phyloP scores from a whole-genome alignment of 2,113 vertebrate genomes.

The Tringa solitaria region DNA sequence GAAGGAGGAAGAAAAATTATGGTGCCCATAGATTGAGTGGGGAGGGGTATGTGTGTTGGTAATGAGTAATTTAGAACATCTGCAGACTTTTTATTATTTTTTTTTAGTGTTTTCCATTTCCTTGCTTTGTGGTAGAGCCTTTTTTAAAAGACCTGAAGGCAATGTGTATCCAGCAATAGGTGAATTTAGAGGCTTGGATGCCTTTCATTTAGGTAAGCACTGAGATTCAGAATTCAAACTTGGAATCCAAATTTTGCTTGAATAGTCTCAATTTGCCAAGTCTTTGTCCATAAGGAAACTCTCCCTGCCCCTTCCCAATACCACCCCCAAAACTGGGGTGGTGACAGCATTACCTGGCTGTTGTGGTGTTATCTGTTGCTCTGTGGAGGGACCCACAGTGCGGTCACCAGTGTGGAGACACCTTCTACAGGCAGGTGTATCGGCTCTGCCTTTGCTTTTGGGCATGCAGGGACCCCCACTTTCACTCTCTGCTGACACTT shows the following conservation, averaged over 20 bases:
- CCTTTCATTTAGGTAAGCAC: neutral
- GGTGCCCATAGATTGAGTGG: constrained; percentile 1
- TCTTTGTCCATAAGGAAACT: neutral
- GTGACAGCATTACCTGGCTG: rapidly evolving
- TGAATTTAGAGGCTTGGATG: neutral
- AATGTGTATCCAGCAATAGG: neutral
- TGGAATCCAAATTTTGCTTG: neutral
- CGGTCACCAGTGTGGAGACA: neutral
- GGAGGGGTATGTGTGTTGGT: neutral
- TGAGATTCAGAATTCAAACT: neutral
- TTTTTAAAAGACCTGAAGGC: neutral
- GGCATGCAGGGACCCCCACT: neutral
- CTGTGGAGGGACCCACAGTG: neutral
- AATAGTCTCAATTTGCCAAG: neutral
- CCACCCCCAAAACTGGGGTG: neutral
- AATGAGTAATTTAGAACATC: constrained; percentile 50
- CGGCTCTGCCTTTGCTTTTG: neutral
- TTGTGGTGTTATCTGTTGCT: neutral
- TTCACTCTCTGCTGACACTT: neutral
- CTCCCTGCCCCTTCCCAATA: neutral
- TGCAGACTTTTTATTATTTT: neutral
- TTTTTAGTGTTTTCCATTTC: constrained; percentile 2
- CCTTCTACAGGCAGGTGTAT: neutral
- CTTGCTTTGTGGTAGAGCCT: neutral
- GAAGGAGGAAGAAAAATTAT: neutral